phyloP scores from a whole-genome alignment of 2,113 vertebrate genomes.

The Hyperopisus bebe region DNA sequence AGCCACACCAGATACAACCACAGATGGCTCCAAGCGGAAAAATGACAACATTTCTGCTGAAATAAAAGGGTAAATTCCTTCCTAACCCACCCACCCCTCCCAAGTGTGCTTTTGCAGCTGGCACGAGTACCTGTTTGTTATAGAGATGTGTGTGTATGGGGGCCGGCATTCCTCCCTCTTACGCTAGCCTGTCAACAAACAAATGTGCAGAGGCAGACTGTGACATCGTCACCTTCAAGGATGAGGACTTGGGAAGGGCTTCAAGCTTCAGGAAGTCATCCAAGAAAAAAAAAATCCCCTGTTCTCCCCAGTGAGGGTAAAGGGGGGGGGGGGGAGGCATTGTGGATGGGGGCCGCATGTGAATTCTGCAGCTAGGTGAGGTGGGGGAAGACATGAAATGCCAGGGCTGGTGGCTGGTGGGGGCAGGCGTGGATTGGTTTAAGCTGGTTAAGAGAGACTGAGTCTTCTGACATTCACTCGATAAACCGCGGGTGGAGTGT shows the following conservation, averaged over 20 bases:
- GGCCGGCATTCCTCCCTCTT: constrained; percentile 34
- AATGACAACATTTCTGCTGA: constrained; percentile 24
- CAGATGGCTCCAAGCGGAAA: background rate
- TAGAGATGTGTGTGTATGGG: constrained; percentile 31
- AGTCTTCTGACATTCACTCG: background rate
- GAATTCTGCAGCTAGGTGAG: constrained; percentile 25
- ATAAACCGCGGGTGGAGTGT: background rate
- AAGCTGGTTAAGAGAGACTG: background rate
- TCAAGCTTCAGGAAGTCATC: constrained; percentile 53
- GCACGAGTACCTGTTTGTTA: constrained; percentile 51
- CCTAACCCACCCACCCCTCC: background rate
- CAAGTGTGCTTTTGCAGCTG: constrained; percentile 30
- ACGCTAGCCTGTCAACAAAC: constrained; percentile 40
- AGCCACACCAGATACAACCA: background rate
- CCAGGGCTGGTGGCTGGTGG: background rate
- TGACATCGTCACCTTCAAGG: constrained; percentile 47
- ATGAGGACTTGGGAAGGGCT: constrained; percentile 52
- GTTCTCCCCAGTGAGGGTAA: background rate
- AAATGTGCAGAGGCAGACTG: constrained; percentile 49
- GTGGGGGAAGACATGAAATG: constrained; percentile 20
- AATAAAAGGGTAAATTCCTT: constrained; percentile 49
- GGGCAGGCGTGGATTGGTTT: background rate
- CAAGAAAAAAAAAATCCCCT: constrained; percentile 33
- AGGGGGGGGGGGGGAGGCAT: background rate
- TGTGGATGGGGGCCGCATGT: background rate